Percentiles rank a stretch among this genome's conserved stretches.
Evolutionary conservation across 2,113 vertebrate genomes (phyloP).

Genomic region (Deroptyus accipitrinus): DNA sequence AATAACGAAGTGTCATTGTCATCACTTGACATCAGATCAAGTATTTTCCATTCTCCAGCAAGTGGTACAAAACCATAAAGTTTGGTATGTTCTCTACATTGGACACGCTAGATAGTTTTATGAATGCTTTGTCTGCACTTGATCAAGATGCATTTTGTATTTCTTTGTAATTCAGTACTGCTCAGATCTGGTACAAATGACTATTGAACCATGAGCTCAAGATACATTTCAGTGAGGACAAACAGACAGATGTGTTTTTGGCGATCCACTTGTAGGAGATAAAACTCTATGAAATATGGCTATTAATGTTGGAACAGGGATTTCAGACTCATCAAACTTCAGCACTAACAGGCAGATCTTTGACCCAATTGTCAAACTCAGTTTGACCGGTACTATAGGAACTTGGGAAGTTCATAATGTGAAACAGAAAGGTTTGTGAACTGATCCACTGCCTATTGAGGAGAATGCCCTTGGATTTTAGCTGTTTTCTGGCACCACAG

Average conservation of each 20-base stretch:
- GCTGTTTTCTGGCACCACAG: not conserved
- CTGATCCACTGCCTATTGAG: not conserved
- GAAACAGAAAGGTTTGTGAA: not conserved
- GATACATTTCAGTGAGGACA: not conserved
- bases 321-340: not conserved
- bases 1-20: not conserved
- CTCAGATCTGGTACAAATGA: conserved; percentile 1
- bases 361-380: not conserved
- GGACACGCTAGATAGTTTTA: not conserved
- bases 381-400: not conserved
- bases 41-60: not conserved
- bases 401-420: not conserved
- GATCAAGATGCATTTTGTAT: conserved; percentile 20
- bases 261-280: not conserved
- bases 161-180: conserved; percentile 2
- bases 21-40: not conserved
- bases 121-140: conserved; percentile 2
- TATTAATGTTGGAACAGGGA: not conserved
- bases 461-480: not conserved
- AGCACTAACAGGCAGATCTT: not conserved
- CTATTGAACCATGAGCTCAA: not conserved
- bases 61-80: not conserved
- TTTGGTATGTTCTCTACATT: not conserved
- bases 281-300: not conserved
- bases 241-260: not conserved